These are phyloP conservation scores for Prolemur simus DNA, from an alignment of 2,113 vertebrate species.

Conservation along the genomic window DNA sequence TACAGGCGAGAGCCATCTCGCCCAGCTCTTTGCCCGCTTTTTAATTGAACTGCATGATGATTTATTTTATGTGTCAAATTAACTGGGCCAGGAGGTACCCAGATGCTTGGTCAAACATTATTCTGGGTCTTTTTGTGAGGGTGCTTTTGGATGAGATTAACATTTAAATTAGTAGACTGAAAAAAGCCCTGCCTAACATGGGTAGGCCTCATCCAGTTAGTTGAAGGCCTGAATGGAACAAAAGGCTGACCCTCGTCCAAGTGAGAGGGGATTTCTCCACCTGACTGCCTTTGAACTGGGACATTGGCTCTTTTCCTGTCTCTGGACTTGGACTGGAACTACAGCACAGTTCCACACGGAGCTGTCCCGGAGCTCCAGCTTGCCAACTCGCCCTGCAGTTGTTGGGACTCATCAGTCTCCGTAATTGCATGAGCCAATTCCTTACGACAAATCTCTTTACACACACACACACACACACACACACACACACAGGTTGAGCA, in stretches of 20 bases:
- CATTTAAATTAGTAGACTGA: not conserved
- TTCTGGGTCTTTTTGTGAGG: not conserved
- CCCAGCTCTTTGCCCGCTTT: not conserved
- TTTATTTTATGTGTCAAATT: not conserved
- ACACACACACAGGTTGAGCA: not conserved
- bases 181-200: not conserved
- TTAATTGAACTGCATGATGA: not conserved
- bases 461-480: no score
- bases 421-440: not conserved
- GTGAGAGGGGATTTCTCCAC: not conserved
- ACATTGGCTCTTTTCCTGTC: not conserved
- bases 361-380: not conserved
- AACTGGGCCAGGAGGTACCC: not conserved
- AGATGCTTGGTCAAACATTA: not conserved
- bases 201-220: not conserved
- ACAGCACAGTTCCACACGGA: not conserved
- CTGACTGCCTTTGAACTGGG: not conserved
- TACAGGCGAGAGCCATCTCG: no score
- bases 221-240: not conserved
- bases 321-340: not conserved
- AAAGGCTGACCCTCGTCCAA: not conserved
- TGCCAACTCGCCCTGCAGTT: not conserved
- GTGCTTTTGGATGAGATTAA: not conserved
- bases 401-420: not conserved
- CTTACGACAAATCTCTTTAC: not conserved